These are phyloP conservation scores for Oryzias woworae DNA, from an alignment of 2,113 vertebrate genomes.

Conservation along the genomic window DNA sequence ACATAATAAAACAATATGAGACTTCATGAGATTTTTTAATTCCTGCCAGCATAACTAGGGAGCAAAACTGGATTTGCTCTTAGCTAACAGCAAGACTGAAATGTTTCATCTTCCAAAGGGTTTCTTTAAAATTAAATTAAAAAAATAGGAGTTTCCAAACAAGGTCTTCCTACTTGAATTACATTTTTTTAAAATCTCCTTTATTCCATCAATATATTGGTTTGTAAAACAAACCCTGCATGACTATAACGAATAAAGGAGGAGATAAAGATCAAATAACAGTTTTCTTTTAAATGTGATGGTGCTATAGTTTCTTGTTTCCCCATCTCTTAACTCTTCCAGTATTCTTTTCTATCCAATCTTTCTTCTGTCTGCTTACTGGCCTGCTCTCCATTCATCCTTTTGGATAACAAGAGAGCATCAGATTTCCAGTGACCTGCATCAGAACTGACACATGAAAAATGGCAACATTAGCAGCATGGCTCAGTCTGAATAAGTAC, in stretches of 20 bases:
- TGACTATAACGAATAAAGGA: constrained; percentile 72
- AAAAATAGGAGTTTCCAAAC: constrained; percentile 55
- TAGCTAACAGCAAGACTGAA: constrained; percentile 56
- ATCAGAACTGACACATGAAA: constrained; percentile 95
- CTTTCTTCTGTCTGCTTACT: constrained; percentile 27
- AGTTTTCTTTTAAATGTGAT: no score
- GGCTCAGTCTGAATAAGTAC: constrained; percentile 92
- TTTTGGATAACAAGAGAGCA: constrained; percentile 63
- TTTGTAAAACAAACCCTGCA: constrained; percentile 53
- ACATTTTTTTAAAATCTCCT: constrained; percentile 69
- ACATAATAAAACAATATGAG: no score
- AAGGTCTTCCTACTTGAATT: constrained; percentile 61
- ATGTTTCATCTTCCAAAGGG: constrained; percentile 70
- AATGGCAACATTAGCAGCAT: constrained; percentile 95
- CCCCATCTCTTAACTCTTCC: constrained; percentile 21
- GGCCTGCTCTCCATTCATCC: constrained; percentile 36
- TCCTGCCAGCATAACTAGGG: constrained; percentile 78
- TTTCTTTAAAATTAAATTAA: constrained; percentile 56
- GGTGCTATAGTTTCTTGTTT: constrained; percentile 31
- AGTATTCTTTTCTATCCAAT: constrained; percentile 19
- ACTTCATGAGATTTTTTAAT: constrained; percentile 14
- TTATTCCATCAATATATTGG: constrained; percentile 66
- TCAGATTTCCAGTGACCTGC: constrained; percentile 82
- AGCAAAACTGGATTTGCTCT: constrained; percentile 73
- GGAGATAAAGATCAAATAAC: neutral